phyloP scores from a whole-genome alignment of 1,140 invertebrate species.

The Rhopalosiphum padi region DNA sequence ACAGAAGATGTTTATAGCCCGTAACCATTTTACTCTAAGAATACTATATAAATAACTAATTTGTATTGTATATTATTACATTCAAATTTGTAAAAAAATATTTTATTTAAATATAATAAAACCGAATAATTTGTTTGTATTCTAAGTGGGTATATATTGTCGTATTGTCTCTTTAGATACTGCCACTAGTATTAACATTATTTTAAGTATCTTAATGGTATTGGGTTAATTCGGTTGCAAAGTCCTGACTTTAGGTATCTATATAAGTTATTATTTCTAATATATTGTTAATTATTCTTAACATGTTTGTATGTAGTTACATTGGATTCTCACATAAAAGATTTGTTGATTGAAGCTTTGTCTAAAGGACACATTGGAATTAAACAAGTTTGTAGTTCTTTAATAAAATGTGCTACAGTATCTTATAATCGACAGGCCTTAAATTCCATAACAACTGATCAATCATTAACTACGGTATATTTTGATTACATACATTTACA shows the following conservation, averaged over 20 bases:
- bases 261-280: not conserved
- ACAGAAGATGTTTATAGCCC: not conserved
- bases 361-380: constrained; percentile 55
- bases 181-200: no score
- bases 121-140: not conserved
- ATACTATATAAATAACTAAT: not conserved
- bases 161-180: no score
- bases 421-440: constrained; percentile 43
- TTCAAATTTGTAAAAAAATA: not conserved
- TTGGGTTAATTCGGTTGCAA: not conserved
- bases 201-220: not conserved
- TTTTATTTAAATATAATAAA: not conserved
- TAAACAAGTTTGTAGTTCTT: constrained; percentile 58
- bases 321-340: constrained; percentile 54
- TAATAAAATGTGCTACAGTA: constrained; percentile 55
- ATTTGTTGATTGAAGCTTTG: constrained; percentile 56
- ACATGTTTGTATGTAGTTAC: constrained; percentile 32
- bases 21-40: not conserved
- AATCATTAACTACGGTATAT: constrained; percentile 35
- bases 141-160: not conserved
- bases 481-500: not conserved
- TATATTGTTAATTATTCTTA: constrained; percentile 33
- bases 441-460: constrained; percentile 18
- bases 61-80: not conserved
- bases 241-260: not conserved